A percentile compares a stretch with the other conserved stretches of the same genome.
phyloP scores from a whole-genome alignment of 2,113 vertebrate genomes.

The Thymallus thymallus region DNA sequence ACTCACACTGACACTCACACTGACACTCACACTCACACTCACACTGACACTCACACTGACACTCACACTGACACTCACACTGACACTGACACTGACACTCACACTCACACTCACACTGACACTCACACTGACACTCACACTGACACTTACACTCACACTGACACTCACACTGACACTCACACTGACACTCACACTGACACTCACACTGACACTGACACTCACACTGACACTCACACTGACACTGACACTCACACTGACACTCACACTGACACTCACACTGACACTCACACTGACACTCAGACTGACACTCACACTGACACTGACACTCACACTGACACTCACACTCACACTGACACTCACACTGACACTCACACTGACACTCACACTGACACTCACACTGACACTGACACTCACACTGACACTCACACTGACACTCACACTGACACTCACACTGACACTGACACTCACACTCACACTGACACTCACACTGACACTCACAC shows the following conservation, averaged over 20 bases:
- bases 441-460: too few species aligned
- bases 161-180: slow-evolving; percentile 22
- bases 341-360: slow-evolving; percentile 26
- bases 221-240: slow-evolving; percentile 16
- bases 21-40: slow-evolving; percentile 23
- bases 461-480: slow-evolving; percentile 17
- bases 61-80: too few species aligned
- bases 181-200: slow-evolving; percentile 9
- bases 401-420: slow-evolving; percentile 5
- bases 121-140: too few species aligned
- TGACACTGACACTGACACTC: slow-evolving; percentile 12
- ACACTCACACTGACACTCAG: slow-evolving; percentile 6
- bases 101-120: slow-evolving; percentile 16
- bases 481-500: slow-evolving; percentile 17
- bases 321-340: slow-evolving; percentile 14
- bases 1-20: too few species aligned
- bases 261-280: slow-evolving; percentile 15
- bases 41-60: slow-evolving; percentile 8
- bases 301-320: slow-evolving; percentile 27
- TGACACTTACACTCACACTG: too few species aligned
- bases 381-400: too few species aligned
- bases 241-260: slow-evolving; percentile 20
- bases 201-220: slow-evolving; percentile 12
- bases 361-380: slow-evolving; percentile 11
- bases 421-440: slow-evolving; percentile 17